Conservation (phyloP, 2,888 invertebrate genomes). For the Yponomeuta cagnagella region DNA sequence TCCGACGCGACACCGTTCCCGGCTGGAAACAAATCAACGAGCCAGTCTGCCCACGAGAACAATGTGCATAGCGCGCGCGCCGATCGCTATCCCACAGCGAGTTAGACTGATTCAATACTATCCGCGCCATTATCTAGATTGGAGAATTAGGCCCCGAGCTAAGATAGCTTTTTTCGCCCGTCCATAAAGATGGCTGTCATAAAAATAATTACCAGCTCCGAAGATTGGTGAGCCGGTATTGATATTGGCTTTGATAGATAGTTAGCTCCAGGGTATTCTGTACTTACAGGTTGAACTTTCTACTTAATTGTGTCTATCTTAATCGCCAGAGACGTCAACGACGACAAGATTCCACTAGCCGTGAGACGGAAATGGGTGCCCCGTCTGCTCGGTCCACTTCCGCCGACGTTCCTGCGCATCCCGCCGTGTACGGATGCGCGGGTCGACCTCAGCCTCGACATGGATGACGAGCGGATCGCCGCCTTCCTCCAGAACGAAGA, state of each 20-base stretch:
- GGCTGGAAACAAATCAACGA: slow-evolving; percentile 12
- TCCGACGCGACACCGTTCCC: slow-evolving; percentile 5
- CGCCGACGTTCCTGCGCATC: slow-evolving; percentile 85
- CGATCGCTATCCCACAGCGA: slow-evolving; percentile 2
- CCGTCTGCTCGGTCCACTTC: slow-evolving; percentile 84
- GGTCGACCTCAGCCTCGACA: slow-evolving; percentile 71
- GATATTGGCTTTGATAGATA: not conserved
- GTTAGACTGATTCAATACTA: not conserved
- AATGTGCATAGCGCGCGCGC: slow-evolving; percentile 22
- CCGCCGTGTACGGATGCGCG: slow-evolving; percentile 66
- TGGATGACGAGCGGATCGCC: slow-evolving; percentile 91
- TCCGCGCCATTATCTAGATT: not conserved
- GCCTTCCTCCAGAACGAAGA: slow-evolving; percentile 93
- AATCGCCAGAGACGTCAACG: slow-evolving; percentile 50
- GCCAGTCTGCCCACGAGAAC: slow-evolving; percentile 14
- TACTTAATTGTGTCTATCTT: not conserved
- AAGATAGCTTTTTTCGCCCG: not conserved
- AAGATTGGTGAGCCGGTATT: not conserved
- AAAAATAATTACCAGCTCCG: not conserved
- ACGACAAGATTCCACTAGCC: slow-evolving; percentile 62
- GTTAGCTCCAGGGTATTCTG: not conserved
- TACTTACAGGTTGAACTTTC: not conserved
- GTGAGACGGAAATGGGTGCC: slow-evolving; percentile 83
- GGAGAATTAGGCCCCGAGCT: slow-evolving; percentile 5
- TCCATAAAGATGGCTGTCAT: slow-evolving; percentile 1